Evolutionary conservation across 2,113 vertebrate genomes (phyloP), one percentile per base, ranked within the genome.

Genomic region (Notothenia rossii): DNA sequence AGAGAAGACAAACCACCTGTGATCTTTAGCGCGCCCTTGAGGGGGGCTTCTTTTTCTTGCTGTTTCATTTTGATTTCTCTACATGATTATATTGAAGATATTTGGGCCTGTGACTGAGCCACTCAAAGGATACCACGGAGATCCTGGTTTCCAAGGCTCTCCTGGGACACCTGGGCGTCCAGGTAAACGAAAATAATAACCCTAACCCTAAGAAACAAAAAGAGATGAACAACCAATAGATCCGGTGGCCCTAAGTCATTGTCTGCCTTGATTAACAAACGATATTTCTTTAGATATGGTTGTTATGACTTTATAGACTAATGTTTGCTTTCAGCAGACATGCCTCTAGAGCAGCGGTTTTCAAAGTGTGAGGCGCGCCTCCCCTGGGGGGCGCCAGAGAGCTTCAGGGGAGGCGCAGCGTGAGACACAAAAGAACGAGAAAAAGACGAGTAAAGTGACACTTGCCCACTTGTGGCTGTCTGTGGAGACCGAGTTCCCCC

Each of bases 71-170:
- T 15, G 36, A 45, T 59, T 40, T 51, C 29, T 53, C 54, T 40
- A 10, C 36, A 49, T n/a, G 13, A 12, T 56, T 58, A 75, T 75
- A 2, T 86, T 70, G 70, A 51, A 93, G 90, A 22, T 81, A 22
- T 3, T 55, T 63, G 71, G 20, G 2, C 5, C 14, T 67, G 3
- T 51, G 36, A 40, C 43, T 14, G 71, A 73, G 10, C 56, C 62
- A 29, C 48, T 84, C 1, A 93, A 93, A 81, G 92, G 91, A 33
- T 63, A 75, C 12, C 68, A 0, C 0, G 93, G 93, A 60, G 86
- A 87, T 53, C 71, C 79, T 68, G 93, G 93, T 66, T 25, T 2
- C n/a, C 79, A 61, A 58, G 93, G 93, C 13, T 22, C 0, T 29
- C 53, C 66, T 43, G 93, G 93, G 15, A 2, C 3, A 3, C 79